Base-by-base conservation (phyloP, 1,140 invertebrate genomes). In the Campoletis sonorensis region DNA sequence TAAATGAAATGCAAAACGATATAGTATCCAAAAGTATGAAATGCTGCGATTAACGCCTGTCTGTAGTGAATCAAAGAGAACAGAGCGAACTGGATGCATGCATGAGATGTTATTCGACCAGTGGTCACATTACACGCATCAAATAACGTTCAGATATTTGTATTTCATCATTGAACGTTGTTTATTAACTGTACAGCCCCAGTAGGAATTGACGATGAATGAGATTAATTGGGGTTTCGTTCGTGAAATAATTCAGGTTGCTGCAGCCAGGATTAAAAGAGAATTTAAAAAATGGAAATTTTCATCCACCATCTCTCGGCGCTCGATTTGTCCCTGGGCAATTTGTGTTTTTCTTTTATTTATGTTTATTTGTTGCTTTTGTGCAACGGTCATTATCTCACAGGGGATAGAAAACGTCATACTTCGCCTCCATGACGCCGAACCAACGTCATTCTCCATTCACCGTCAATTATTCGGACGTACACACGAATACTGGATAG, bases 361-460 rank as follows among this genome's bases (percentile, higher is more conserved):
- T 26, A 5, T 23, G 11, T 64, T 64, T 64, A 5, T n/a, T 64
- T 64, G 18, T 64, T 21, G 45, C 51, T 73, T 73, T 73, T 49
- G 15, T n/a, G 21, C 23, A 16, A 13, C 15, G 26, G 40, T 16
- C 30, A 75, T 54, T 23, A 15, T 54, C 61, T 75, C 45, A 13
- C 15, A 54, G 15, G 8, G 45, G 49, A 30, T 75, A 23, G 49
- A 75, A 15, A 30, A 58, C 23, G 21, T 49, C n/a, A 13, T 15
- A 30, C 21, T 23, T 10, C 5, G 45, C 49, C 21, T 15, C 23
- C 30, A 49, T 75, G 27, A 64, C 61, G 72, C 72, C 13, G 23
- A 18, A n/a, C 72, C 72, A 30, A 54, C 45, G 72, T 75, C 72
- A 75, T 75, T 16, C 72, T 75, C 72, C 49, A 75, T 58, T 75